Conservation (phyloP, 2,888 invertebrate species). For the Nemapogon koenigi region DNA sequence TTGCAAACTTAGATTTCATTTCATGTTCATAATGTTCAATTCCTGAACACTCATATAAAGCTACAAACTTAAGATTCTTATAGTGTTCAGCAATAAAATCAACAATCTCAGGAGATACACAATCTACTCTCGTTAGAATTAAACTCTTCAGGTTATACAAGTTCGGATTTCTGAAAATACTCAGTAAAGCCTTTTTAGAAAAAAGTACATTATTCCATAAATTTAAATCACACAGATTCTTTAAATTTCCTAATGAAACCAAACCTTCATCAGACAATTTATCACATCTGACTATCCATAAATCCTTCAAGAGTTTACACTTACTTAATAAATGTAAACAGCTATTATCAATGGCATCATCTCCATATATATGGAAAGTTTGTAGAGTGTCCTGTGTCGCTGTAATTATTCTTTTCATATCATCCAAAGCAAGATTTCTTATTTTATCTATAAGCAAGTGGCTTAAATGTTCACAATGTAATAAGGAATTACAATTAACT, state of each 20-base stretch:
- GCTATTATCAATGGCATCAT: conserved; percentile 37
- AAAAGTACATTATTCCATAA: conserved; percentile 53
- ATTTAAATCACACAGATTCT: conserved; percentile 35
- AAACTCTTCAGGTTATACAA: conserved; percentile 36
- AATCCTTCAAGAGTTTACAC: conserved; percentile 36
- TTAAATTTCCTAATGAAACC: conserved; percentile 28
- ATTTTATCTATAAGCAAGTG: conserved; percentile 52
- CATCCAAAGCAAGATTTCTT: conserved; percentile 33
- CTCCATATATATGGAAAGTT: conserved; percentile 46
- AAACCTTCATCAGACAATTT: conserved; percentile 43
- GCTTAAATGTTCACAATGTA: conserved; percentile 35
- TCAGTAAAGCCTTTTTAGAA: conserved; percentile 33
- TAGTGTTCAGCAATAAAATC: conserved; percentile 49
- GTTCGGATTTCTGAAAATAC: conserved; percentile 32
- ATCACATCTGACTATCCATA: conserved; percentile 49
- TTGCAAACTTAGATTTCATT: conserved; percentile 45
- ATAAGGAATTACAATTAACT: conserved; percentile 35
- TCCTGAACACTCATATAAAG: conserved; percentile 48
- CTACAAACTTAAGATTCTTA: conserved; percentile 43
- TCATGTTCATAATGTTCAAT: conserved; percentile 47
- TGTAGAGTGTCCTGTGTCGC: conserved; percentile 32
- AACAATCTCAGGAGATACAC: conserved; percentile 42
- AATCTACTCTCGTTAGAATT: conserved; percentile 45
- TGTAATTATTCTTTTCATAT: conserved; percentile 33
- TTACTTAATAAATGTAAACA: conserved; percentile 34